A percentile compares a stretch with the other conserved stretches of the same genome.
These are phyloP conservation scores for Buathra laborator DNA, from an alignment of 2,888 invertebrate species.

Conservation along the genomic window DNA sequence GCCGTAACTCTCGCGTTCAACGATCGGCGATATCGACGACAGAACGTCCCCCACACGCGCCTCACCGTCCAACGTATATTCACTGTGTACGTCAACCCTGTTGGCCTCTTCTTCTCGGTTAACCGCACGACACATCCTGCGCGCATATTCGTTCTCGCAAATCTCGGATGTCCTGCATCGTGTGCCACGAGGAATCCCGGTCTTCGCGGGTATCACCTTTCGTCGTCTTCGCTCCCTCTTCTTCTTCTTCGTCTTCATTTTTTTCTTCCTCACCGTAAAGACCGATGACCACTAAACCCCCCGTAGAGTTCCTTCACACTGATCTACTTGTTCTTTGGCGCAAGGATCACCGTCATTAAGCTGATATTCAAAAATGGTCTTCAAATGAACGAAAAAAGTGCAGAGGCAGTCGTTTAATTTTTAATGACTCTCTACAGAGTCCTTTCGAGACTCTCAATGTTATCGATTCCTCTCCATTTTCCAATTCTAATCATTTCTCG, in stretches of 20 bases:
- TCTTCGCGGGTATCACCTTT: conserved; percentile 67
- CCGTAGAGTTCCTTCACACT: not conserved
- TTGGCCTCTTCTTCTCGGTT: conserved; percentile 71
- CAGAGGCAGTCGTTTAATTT: not conserved
- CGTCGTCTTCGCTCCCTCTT: conserved; percentile 42
- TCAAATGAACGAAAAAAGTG: not conserved
- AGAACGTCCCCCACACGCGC: not conserved
- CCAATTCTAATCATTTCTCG: not conserved
- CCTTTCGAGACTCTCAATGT: conserved; percentile 4
- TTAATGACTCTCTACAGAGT: not conserved
- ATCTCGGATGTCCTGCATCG: conserved; percentile 71
- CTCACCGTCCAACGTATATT: conserved; percentile 8
- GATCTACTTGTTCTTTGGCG: conserved; percentile 1
- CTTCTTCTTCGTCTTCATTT: not conserved
- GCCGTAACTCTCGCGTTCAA: not conserved
- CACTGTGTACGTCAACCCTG: conserved; percentile 22
- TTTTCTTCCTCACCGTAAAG: not conserved
- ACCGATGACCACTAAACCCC: not conserved
- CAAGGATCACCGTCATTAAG: not conserved
- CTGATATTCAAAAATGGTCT: not conserved
- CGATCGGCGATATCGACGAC: conserved; percentile 5
- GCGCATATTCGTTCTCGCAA: conserved; percentile 67
- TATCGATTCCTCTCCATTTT: not conserved
- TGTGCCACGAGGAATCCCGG: conserved; percentile 60
- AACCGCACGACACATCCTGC: conserved; percentile 76